These are phyloP conservation scores for Sciurus vulgaris DNA, from an alignment of 2,797 vertebrate genomes.

Conservation along the genomic window DNA sequence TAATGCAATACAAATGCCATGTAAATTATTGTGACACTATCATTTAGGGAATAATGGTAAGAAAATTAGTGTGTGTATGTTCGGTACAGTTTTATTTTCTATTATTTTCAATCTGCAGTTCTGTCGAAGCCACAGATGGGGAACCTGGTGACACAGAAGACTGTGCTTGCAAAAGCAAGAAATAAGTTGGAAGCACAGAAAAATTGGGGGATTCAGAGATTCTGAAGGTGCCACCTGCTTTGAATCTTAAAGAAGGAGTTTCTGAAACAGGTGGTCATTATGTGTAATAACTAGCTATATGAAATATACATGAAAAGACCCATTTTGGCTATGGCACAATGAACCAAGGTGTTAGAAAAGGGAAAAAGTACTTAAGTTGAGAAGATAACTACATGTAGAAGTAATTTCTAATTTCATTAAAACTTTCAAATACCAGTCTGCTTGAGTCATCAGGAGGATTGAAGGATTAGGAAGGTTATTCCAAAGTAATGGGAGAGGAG, in stretches of 20 bases:
- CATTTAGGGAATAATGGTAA: neutral
- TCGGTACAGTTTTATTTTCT: neutral
- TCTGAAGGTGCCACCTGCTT: neutral
- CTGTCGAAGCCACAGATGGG: neutral
- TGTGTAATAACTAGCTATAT: neutral
- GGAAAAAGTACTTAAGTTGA: neutral
- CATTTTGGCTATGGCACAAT: neutral
- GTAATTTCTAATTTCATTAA: constrained; percentile 46
- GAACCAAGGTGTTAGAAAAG: neutral
- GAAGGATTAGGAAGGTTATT: constrained; percentile 26
- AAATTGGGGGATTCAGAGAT: neutral
- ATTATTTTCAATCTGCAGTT: neutral
- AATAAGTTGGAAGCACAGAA: neutral
- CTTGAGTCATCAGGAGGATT: constrained; percentile 3
- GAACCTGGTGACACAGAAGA: neutral
- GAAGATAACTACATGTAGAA: neutral
- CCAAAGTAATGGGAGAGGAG: constrained; percentile 1
- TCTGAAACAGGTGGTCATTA: neutral
- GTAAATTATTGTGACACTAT: neutral
- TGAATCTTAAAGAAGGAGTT: neutral
- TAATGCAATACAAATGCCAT: too few species aligned
- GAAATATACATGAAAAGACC: neutral
- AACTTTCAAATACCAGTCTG: constrained; percentile 42
- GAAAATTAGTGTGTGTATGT: neutral
- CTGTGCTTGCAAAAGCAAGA: neutral